Base-by-base conservation (phyloP, 2,113 vertebrate species). In the Ictalurus punctatus region DNA sequence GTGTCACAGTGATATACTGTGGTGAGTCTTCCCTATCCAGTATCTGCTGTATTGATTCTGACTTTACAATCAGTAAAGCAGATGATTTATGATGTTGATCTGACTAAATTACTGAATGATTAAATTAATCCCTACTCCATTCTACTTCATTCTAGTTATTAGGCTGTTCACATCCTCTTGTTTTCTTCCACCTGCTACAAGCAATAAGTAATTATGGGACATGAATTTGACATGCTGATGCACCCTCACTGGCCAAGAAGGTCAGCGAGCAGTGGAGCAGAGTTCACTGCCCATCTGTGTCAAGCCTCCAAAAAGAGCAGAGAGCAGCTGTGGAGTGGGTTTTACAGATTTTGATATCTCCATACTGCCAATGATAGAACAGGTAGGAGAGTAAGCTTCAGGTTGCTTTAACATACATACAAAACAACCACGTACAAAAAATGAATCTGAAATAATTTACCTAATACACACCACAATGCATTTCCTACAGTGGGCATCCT, bases 241-340 rank as follows among this genome's bases (percentile, higher is more conserved):
- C 44, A 76, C 85, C 65, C 65, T 90, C 56, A 40, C 71, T 76
- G 86, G 58, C 87, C 73, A 80, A 52, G 79, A 90, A 87, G 87
- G 89, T 90, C 89, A 89, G 78, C 19, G 48, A 86, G 79, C 84
- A 85, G 81, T 37, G 61, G 67, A 67, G 88, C 59, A 87, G 71
- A 85, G 89, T 91, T 91, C 85, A 90, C 61, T 61, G 71, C 56
- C 84, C 87, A 91, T 87, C 84, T 87, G 87, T 81, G 84, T n/a
- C 23, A 1, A 86, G 76, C 71, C 76, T 82, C 59, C 27, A 61
- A 69, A 83, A 90, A 67, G 56, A 83, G 58, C 78, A 91, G 73
- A 37, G 23, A 54, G 59, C 44, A 37, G 40, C 54, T 48, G 78
- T 27, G 56, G 78, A 30, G 83, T 9, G 25, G 10, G 17, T 44